Percentiles rank a stretch among this genome's conserved stretches.
phyloP scores from a whole-genome alignment of 2,797 vertebrate genomes.

The Neosalanx taihuensis region DNA sequence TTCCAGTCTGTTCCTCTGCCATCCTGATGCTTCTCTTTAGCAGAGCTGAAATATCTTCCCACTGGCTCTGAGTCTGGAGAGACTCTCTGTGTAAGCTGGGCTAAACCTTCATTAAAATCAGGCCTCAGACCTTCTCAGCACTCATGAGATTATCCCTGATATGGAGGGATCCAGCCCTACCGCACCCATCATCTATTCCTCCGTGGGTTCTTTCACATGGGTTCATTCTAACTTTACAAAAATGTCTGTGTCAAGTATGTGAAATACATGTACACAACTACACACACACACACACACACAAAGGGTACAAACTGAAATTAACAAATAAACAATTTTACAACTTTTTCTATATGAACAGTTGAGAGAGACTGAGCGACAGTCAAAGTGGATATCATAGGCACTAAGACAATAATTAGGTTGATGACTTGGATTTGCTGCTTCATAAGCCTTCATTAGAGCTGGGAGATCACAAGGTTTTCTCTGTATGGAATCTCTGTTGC shows the following conservation, averaged over 20 bases:
- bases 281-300: slow-evolving; percentile 12
- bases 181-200: slow-evolving; percentile 7
- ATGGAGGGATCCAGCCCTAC: slow-evolving; percentile 21
- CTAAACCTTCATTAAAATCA: slow-evolving; percentile 40
- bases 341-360: background rate
- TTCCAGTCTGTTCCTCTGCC: background rate
- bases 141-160: slow-evolving; percentile 29
- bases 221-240: slow-evolving; percentile 14
- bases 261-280: background rate
- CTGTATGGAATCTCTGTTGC: slow-evolving; percentile 40
- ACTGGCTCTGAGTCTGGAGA: background rate
- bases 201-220: background rate
- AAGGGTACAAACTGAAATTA: background rate
- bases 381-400: slow-evolving; percentile 49
- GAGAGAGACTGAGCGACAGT: background rate
- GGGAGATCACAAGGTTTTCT: slow-evolving; percentile 57
- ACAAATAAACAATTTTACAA: background rate
- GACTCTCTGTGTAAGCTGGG: slow-evolving; percentile 14
- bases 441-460: slow-evolving; percentile 69
- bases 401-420: slow-evolving; percentile 66
- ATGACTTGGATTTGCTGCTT: slow-evolving; percentile 73
- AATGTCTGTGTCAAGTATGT: background rate
- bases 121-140: slow-evolving; percentile 28
- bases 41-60: background rate
- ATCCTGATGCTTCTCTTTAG: background rate